Evolutionary conservation across 2,113 vertebrate species (phyloP).

Genomic region (Odobenus rosmarus): DNA sequence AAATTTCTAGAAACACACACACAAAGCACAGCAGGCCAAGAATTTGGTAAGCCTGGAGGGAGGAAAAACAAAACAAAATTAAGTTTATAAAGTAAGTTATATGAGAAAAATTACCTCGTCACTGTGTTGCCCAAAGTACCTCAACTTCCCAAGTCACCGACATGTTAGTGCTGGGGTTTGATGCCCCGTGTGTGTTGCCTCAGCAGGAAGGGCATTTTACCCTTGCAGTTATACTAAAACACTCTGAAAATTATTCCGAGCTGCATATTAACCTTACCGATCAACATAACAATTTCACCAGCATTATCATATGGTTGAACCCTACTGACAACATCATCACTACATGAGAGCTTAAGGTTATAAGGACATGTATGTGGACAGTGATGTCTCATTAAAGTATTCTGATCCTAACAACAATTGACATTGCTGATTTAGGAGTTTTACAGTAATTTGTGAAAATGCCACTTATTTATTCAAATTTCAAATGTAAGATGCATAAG

Average conservation of each 20-base stretch:
- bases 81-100: neutral
- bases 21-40: neutral
- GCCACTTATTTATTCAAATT: neutral
- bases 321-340: conserved; percentile 91
- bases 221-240: conserved; percentile 87
- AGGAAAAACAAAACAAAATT: conserved; percentile 29
- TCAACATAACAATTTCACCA: conserved; percentile 89
- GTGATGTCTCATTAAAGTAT: conserved; percentile 97
- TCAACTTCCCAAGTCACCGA: conserved; percentile 87
- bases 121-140: neutral
- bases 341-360: conserved; percentile 92
- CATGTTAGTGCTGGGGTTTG: conserved; percentile 78
- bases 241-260: conserved; percentile 84
- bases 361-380: conserved; percentile 97
- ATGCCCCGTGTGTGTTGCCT: conserved; percentile 80
- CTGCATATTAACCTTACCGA: conserved; percentile 89
- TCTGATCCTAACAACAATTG: conserved; percentile 87
- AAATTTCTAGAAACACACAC: neutral
- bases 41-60: conserved; percentile 4
- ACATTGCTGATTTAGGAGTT: neutral
- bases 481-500: neutral
- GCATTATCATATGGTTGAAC: conserved; percentile 86
- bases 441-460: neutral
- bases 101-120: neutral
- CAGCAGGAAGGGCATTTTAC: conserved; percentile 86